A percentile compares a stretch with the other conserved stretches of the same genome.
Conservation (phyloP, 2,797 vertebrate species). For the Loriculus beryllinus region DNA sequence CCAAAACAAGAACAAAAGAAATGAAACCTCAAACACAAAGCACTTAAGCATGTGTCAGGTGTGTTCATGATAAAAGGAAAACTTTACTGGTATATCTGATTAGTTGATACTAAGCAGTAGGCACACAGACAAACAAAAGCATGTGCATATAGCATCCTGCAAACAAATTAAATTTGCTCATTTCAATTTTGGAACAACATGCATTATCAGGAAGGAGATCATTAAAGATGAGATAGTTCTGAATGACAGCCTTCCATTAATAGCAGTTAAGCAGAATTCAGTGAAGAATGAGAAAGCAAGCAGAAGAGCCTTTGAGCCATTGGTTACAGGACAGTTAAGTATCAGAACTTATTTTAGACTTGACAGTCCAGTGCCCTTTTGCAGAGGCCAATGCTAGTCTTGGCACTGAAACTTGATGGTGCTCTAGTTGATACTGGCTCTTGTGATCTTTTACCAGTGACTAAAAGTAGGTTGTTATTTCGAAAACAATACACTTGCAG, state of each 20-base stretch:
- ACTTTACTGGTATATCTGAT: background rate
- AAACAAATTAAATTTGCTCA: background rate
- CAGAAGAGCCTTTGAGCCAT: background rate
- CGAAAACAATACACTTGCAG: background rate
- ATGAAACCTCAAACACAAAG: background rate
- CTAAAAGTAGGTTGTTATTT: conserved; percentile 20
- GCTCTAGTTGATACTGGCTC: background rate
- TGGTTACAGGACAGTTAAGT: background rate
- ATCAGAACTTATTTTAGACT: background rate
- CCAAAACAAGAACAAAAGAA: background rate
- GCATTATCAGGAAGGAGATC: background rate
- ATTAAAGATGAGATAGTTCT: background rate
- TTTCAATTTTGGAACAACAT: background rate
- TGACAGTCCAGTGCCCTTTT: background rate
- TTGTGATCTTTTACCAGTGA: background rate
- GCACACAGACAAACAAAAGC: background rate
- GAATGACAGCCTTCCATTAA: background rate
- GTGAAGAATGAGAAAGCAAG: background rate
- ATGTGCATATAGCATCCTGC: background rate
- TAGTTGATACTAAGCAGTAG: background rate
- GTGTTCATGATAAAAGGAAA: background rate
- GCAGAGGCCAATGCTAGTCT: background rate
- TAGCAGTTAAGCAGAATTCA: background rate
- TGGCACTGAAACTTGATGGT: background rate
- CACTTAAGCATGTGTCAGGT: background rate